These are phyloP conservation scores for Leptopterna dolabrata DNA, from an alignment of 2,888 invertebrate genomes.

Conservation along the genomic window DNA sequence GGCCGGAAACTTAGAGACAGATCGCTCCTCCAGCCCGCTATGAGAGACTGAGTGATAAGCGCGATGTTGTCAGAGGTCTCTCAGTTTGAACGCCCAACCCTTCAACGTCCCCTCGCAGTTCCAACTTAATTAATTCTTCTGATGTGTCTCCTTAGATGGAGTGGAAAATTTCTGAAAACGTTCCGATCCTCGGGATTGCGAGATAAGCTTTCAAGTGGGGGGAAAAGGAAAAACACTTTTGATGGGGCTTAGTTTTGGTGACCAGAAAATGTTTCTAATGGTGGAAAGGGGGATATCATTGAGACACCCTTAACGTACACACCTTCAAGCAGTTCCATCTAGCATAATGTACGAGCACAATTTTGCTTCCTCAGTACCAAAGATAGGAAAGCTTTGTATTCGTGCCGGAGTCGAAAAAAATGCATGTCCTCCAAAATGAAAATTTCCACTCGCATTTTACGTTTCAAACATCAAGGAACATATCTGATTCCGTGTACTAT, in stretches of 20 bases:
- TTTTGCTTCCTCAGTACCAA: too few relatives aligned
- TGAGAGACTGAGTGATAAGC: conserved; percentile 29
- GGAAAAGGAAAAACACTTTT: neutral
- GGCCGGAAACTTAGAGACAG: conserved; percentile 34
- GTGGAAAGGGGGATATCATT: too few relatives aligned
- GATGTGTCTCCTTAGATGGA: conserved; percentile 4
- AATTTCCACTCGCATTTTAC: too few relatives aligned
- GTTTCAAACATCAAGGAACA: too few relatives aligned
- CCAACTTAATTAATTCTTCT: conserved; percentile 17
- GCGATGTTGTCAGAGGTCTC: neutral
- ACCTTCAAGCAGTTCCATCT: too few relatives aligned
- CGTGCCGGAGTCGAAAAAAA: too few relatives aligned
- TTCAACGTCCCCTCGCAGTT: neutral
- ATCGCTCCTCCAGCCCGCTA: neutral
- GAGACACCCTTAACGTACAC: too few relatives aligned
- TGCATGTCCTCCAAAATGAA: too few relatives aligned
- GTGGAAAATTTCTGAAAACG: neutral
- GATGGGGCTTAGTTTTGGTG: neutral
- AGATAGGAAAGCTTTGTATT: too few relatives aligned
- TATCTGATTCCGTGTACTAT: too few relatives aligned
- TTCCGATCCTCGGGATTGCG: neutral
- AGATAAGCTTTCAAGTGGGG: neutral
- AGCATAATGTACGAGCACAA: too few relatives aligned
- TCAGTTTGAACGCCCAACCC: neutral
- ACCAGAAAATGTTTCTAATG: too few relatives aligned